A percentile compares a stretch with the other conserved stretches of the same genome.
Evolutionary conservation across 2,797 vertebrate genomes (phyloP).

Genomic region (Halcyon leucocephala): DNA sequence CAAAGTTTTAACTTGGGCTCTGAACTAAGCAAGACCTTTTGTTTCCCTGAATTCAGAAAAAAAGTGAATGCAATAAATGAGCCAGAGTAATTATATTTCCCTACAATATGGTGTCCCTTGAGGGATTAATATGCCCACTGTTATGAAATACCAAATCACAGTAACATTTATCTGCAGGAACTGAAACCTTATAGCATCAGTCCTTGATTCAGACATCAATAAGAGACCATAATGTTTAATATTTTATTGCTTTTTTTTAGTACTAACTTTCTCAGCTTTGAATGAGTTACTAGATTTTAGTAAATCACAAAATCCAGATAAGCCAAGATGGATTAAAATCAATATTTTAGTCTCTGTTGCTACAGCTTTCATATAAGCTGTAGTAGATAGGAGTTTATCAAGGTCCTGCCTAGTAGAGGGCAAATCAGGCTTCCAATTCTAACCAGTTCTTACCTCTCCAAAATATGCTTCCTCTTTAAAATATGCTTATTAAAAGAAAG

Average conservation of each 20-base stretch:
- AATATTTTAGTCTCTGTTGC: not conserved
- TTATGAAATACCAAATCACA: slow-evolving; percentile 40
- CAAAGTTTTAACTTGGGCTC: not conserved
- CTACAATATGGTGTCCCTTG: not conserved
- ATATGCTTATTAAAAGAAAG: not conserved
- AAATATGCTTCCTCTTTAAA: slow-evolving; percentile 5
- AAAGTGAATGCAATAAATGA: not conserved
- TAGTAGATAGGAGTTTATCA: not conserved
- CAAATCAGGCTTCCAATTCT: not conserved
- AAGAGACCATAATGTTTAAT: slow-evolving; percentile 7
- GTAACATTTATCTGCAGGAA: slow-evolving; percentile 50
- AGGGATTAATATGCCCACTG: not conserved
- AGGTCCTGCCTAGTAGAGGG: not conserved
- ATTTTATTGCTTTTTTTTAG: slow-evolving; percentile 36
- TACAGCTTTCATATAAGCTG: not conserved
- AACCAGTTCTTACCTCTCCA: not conserved
- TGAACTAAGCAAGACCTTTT: not conserved
- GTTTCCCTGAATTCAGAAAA: not conserved
- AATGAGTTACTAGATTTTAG: not conserved
- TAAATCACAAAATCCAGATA: slow-evolving; percentile 29
- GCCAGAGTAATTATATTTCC: slow-evolving; percentile 15
- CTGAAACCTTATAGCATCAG: not conserved
- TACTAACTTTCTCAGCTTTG: not conserved
- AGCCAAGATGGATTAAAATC: not conserved
- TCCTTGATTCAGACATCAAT: not conserved